phyloP scores from a whole-genome alignment of 2,888 invertebrate species.

The Thecocarcelia acutangulata region DNA sequence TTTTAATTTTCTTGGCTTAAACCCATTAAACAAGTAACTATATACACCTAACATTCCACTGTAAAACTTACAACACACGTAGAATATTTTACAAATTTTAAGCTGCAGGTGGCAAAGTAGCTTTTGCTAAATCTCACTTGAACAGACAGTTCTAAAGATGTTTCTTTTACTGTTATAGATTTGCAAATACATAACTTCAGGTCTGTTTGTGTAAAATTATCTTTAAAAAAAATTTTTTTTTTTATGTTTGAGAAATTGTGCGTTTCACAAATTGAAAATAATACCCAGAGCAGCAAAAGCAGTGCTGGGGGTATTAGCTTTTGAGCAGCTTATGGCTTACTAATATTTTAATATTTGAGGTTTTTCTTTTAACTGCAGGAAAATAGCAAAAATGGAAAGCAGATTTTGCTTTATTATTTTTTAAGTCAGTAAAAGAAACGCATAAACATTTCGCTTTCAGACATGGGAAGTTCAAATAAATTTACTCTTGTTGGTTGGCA shows the following conservation, averaged over 20 bases:
- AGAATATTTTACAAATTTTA: slow-evolving; percentile 23
- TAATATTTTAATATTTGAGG: slow-evolving; percentile 61
- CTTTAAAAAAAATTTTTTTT: not conserved
- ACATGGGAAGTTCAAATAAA: slow-evolving; percentile 18
- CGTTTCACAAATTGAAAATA: slow-evolving; percentile 26
- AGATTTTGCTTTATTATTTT: not conserved
- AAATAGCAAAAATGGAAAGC: slow-evolving; percentile 12
- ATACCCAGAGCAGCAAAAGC: slow-evolving; percentile 22
- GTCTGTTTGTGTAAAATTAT: slow-evolving; percentile 44
- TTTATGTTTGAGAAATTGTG: not conserved
- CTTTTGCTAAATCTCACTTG: slow-evolving; percentile 54
- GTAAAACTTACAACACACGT: slow-evolving; percentile 1
- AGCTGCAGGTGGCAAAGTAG: slow-evolving; percentile 57
- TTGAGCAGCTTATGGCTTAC: slow-evolving; percentile 57
- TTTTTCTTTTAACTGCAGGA: slow-evolving; percentile 32
- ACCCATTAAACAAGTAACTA: not conserved
- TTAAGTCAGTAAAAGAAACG: slow-evolving; percentile 1
- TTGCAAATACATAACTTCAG: slow-evolving; percentile 5
- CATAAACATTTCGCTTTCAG: not conserved
- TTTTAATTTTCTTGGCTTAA: not conserved
- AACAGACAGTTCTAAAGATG: slow-evolving; percentile 46
- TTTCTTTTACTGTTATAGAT: slow-evolving; percentile 16
- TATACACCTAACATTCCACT: not conserved
- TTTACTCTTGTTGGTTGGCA: slow-evolving; percentile 16
- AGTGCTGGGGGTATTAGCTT: slow-evolving; percentile 60